Conservation (phyloP, 2,797 vertebrate genomes). For the Ptychadena robeensis region DNA sequence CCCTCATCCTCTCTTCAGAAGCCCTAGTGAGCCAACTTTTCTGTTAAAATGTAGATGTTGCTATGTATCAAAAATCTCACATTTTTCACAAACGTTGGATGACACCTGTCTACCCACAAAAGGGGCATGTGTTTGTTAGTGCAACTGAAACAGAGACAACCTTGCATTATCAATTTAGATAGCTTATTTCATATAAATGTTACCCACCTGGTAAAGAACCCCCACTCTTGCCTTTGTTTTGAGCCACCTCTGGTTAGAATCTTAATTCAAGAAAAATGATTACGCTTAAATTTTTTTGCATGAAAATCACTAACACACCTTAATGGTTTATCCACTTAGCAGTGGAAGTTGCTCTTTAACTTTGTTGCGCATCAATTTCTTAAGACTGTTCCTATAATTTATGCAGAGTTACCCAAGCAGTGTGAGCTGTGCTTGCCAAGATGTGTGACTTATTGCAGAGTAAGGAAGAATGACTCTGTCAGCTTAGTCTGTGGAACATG, state of each 20-base stretch:
- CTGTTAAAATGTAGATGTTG: too few relatives aligned
- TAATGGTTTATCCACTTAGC: background rate
- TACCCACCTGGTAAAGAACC: background rate
- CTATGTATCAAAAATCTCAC: too few relatives aligned
- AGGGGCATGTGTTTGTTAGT: too few relatives aligned
- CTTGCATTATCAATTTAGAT: too few relatives aligned
- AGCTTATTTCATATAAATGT: background rate
- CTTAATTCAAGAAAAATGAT: too few relatives aligned
- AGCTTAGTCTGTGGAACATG: slow-evolving; percentile 50
- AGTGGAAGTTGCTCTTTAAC: slow-evolving; percentile 2
- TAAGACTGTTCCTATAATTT: slow-evolving; percentile 25
- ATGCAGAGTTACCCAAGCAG: slow-evolving; percentile 34
- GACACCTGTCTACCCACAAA: too few relatives aligned
- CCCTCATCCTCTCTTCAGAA: too few relatives aligned
- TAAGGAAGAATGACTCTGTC: slow-evolving; percentile 52
- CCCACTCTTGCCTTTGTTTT: too few relatives aligned
- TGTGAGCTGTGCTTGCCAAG: slow-evolving; percentile 35
- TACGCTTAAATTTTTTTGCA: background rate
- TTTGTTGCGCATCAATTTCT: slow-evolving; percentile 9
- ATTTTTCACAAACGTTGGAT: too few relatives aligned
- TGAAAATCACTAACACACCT: background rate
- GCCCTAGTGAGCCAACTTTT: too few relatives aligned
- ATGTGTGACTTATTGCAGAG: slow-evolving; percentile 52
- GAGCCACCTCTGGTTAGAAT: too few relatives aligned
- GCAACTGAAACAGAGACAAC: too few relatives aligned